Conservation (phyloP, 1,140 invertebrate species). For the Calliopsis andreniformis region DNA sequence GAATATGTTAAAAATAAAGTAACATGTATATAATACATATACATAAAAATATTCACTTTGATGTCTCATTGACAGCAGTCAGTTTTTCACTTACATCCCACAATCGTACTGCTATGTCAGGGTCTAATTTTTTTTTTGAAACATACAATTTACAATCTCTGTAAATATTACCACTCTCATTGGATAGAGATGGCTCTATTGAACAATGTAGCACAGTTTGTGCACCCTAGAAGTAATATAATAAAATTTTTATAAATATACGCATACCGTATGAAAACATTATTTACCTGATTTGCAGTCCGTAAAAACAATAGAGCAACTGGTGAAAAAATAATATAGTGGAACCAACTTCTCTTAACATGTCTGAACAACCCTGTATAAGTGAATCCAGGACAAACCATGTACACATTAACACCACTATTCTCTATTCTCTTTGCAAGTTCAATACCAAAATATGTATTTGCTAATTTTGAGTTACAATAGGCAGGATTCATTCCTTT, state of each 20-base stretch:
- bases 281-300: slow-evolving; percentile 86
- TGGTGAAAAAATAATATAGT: slow-evolving; percentile 87
- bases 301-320: slow-evolving; percentile 87
- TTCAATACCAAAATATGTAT: slow-evolving; percentile 86
- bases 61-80: slow-evolving; percentile 55
- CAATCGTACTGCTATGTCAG: slow-evolving; percentile 84
- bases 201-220: slow-evolving; percentile 90
- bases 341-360: slow-evolving; percentile 86
- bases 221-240: slow-evolving; percentile 83
- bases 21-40: slow-evolving; percentile 15
- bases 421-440: slow-evolving; percentile 83
- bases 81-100: slow-evolving; percentile 87
- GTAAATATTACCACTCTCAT: slow-evolving; percentile 86
- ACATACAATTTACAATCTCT: slow-evolving; percentile 87
- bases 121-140: slow-evolving; percentile 84
- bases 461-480: slow-evolving; percentile 90
- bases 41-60: slow-evolving; percentile 42
- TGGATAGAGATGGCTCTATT: slow-evolving; percentile 84
- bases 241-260: background rate
- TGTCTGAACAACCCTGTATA: slow-evolving; percentile 90
- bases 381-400: slow-evolving; percentile 92
- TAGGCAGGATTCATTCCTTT: slow-evolving; percentile 87
- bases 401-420: slow-evolving; percentile 86
- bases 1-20: slow-evolving; percentile 37
- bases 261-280: background rate